Evolutionary conservation across 1,140 invertebrate species (phyloP), one percentile per base, ranked within the genome.

Genomic region (Ips nitidus): DNA sequence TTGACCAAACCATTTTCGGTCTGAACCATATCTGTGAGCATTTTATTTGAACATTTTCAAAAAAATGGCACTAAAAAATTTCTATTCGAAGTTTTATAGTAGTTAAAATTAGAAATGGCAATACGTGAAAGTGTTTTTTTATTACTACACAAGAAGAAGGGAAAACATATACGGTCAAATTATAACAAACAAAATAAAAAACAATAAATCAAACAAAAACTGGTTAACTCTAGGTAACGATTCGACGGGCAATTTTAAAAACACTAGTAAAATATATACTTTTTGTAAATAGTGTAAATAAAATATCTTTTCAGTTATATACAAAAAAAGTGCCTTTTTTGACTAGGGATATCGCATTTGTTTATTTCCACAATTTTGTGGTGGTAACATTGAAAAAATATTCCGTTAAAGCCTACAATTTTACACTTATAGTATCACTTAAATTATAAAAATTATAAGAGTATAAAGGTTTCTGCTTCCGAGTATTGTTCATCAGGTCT

Each of bases 331-430:
- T 77, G 75, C 75, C 77, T 74, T 22, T 22, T 22, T 22, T 78
- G 77, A 78, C 77, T 78, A 78, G 77, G 73, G 70, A 70, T 77
- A 78, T 78, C 77, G 75, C 74, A 77, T 75, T 72, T 71, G 71
- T 75, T 73, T 40, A 64, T 65, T 66, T 71, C 72, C 69, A 73
- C 73, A 71, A 52, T 61, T 57, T 41, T 65, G 74, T 73, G 74
- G 75, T 76, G 77, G 77, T 78, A 78, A 78, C 77, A 78, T 78
- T 78, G 58, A 74, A 71, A 74, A 74, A 76, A 73, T 74, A 72
- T 71, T 73, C 56, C 61, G 41, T 61, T 72, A 74, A 74, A 74
- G 61, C 66, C 71, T 76, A 77, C 71, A 74, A 69, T 58, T 70
- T 66, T 75, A 74, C 72, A 66, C 68, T 64, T 65, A 72, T 71